These are phyloP conservation scores for Entomyzon cyanotis DNA, from an alignment of 2,113 vertebrate genomes.

Conservation along the genomic window DNA sequence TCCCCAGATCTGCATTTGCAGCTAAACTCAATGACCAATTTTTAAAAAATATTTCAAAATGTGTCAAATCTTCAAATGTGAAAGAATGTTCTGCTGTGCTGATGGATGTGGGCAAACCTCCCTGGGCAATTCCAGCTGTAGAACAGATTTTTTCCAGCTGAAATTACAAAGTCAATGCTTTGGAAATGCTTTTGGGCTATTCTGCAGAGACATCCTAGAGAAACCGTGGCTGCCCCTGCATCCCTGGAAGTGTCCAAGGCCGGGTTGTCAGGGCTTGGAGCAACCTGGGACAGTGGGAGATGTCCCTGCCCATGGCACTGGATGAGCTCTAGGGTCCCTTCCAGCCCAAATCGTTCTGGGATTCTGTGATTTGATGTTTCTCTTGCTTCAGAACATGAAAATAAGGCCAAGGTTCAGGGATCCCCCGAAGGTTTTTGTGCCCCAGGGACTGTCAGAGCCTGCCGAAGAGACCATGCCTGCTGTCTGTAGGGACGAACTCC, in stretches of 20 bases:
- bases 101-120: not conserved
- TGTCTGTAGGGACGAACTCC: not conserved
- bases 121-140: not conserved
- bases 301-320: not conserved
- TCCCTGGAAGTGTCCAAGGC: not conserved
- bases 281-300: rapidly evolving
- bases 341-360: not conserved
- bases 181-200: not conserved
- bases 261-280: rapidly evolving
- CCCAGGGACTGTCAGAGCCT: not conserved
- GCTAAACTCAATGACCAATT: not conserved
- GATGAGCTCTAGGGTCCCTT: not conserved
- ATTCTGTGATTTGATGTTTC: not conserved
- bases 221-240: not conserved
- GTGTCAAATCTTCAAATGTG: not conserved
- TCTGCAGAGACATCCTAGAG: not conserved
- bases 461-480: not conserved
- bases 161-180: not conserved
- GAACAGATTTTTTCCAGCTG: not conserved
- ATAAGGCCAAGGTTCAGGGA: not conserved
- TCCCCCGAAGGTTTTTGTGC: not conserved
- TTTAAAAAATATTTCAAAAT: not conserved
- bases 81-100: not conserved
- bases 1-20: not conserved
- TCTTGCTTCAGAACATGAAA: not conserved